Evolutionary conservation across 2,113 vertebrate species (phyloP).

Genomic region (Dipodomys merriami): DNA sequence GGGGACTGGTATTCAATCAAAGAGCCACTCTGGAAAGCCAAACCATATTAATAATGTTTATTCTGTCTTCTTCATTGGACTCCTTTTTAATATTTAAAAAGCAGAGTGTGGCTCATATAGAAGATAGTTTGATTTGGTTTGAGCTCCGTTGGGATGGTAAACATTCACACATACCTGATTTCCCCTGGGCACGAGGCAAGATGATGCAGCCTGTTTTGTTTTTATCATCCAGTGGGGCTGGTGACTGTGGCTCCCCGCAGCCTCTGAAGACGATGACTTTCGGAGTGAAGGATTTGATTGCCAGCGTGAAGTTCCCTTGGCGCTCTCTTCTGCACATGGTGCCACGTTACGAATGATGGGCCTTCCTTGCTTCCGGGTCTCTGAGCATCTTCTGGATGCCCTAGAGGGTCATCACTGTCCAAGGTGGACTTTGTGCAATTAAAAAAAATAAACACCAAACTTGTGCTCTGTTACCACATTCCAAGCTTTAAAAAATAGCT

Average conservation of each 20-base stretch:
- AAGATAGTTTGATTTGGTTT: background rate
- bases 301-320: background rate
- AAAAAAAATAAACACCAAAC: background rate
- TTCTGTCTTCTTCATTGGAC: slow-evolving; percentile 24
- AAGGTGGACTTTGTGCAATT: background rate
- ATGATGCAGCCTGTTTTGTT: background rate
- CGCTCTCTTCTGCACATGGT: background rate
- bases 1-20: background rate
- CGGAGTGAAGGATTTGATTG: background rate
- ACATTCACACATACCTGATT: background rate
- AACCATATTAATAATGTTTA: background rate
- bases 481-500: background rate
- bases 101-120: background rate
- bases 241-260: background rate
- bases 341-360: background rate
- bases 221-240: background rate
- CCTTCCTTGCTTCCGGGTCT: background rate
- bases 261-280: background rate
- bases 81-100: slow-evolving; percentile 48
- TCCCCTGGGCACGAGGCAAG: background rate
- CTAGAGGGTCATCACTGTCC: background rate
- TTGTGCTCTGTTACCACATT: slow-evolving; percentile 2
- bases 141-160: background rate
- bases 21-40: background rate
- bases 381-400: background rate